These are phyloP conservation scores for Choristoneura rosaceana DNA, from an alignment of 2,888 invertebrate species.

Conservation along the genomic window DNA sequence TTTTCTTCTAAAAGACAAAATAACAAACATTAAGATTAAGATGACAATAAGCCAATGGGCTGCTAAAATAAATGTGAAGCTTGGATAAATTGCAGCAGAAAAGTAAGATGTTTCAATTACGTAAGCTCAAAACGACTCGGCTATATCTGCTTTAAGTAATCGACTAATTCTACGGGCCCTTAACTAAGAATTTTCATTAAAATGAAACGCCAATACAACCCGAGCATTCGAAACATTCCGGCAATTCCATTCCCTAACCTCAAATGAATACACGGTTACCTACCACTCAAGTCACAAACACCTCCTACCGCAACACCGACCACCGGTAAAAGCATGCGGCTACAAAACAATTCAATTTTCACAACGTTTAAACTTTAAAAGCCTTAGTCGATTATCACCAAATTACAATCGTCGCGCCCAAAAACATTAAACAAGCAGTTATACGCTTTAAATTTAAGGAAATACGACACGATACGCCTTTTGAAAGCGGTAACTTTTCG, in stretches of 20 bases:
- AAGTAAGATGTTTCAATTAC: no score
- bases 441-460: background rate
- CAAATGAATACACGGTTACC: conserved; percentile 15
- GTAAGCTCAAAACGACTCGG: no score
- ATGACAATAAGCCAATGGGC: no score
- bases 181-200: background rate
- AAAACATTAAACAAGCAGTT: conserved; percentile 31
- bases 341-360: conserved; percentile 67
- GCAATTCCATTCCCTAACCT: conserved; percentile 11
- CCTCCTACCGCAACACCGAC: conserved; percentile 49
- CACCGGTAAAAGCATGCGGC: conserved; percentile 51
- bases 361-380: conserved; percentile 62
- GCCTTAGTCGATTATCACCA: conserved; percentile 53
- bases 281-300: conserved; percentile 33
- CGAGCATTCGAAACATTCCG: conserved; percentile 22
- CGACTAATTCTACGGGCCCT: no score
- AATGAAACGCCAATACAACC: conserved; percentile 20
- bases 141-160: no score
- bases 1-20: no score
- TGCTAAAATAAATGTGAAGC: no score
- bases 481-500: conserved; percentile 1
- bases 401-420: conserved; percentile 18
- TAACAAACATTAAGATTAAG: no score
- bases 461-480: background rate
- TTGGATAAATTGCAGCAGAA: no score